Conservation (phyloP, 2,888 invertebrate species). For the Tipula helvola region DNA sequence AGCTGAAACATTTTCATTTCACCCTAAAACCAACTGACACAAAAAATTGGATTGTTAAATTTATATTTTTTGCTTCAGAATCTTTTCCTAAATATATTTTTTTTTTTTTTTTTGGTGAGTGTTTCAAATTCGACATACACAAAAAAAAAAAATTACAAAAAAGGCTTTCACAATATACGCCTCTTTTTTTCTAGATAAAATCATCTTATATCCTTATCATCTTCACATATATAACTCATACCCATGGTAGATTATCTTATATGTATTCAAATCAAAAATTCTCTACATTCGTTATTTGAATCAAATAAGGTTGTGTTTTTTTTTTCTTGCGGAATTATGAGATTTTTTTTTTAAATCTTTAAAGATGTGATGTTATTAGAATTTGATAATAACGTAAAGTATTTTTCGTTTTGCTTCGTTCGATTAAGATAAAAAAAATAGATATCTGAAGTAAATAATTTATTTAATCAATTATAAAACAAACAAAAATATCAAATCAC, state of each 20-base stretch:
- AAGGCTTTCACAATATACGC: background rate
- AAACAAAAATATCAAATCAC: background rate
- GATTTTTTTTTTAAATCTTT: background rate
- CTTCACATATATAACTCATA: background rate
- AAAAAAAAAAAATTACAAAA: background rate
- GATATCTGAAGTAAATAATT: background rate
- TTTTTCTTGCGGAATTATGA: background rate
- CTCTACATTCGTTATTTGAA: background rate
- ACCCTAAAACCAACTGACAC: conserved; percentile 4
- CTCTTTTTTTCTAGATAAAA: background rate
- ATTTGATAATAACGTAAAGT: background rate
- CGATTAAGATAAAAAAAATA: background rate
- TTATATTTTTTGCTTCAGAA: background rate
- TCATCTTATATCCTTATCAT: conserved; percentile 4
- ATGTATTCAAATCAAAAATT: background rate
- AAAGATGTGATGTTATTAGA: conserved; percentile 4
- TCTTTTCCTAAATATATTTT: background rate
- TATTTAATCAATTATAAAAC: background rate
- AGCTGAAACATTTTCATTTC: background rate
- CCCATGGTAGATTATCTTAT: background rate
- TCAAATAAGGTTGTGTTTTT: background rate
- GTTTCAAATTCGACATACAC: background rate
- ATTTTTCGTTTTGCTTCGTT: background rate
- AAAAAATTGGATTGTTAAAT: conserved; percentile 4
- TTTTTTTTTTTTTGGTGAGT: background rate